Evolutionary conservation across 2,113 vertebrate species (phyloP).

Genomic region (Corythornis madagascariensis): DNA sequence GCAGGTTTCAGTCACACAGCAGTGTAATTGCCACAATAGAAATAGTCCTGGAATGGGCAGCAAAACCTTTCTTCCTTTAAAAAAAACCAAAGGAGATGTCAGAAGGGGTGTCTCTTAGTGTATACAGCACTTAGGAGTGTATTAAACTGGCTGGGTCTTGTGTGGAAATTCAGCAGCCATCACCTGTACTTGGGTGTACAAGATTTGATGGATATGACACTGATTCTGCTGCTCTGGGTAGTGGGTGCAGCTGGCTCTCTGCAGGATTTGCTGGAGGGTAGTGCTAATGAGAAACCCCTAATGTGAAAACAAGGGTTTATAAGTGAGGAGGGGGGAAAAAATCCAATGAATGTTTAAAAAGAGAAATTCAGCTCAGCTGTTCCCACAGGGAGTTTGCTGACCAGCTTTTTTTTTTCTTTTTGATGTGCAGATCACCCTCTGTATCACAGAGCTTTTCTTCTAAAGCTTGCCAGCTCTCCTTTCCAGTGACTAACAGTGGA

Average conservation of each 20-base stretch:
- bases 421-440: constrained; percentile 11
- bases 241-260: neutral
- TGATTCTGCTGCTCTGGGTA: neutral
- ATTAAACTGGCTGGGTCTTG: neutral
- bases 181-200: neutral
- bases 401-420: constrained; percentile 33
- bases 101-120: neutral
- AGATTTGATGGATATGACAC: rapidly evolving
- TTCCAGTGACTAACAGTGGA: neutral
- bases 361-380: constrained; percentile 46
- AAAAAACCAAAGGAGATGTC: neutral
- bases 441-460: constrained; percentile 6
- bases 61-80: neutral
- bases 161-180: neutral
- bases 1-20: neutral
- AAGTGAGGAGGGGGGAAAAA: neutral
- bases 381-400: constrained; percentile 39
- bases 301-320: neutral
- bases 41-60: neutral
- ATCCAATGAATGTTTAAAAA: constrained; percentile 55
- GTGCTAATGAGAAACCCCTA: constrained; percentile 57
- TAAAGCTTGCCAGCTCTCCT: neutral
- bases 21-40: rapidly evolving
- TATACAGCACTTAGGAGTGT: neutral
- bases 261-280: constrained; percentile 52